Base-by-base conservation (phyloP, 2,797 vertebrate genomes). In the Scolopax bukidnonensis region DNA sequence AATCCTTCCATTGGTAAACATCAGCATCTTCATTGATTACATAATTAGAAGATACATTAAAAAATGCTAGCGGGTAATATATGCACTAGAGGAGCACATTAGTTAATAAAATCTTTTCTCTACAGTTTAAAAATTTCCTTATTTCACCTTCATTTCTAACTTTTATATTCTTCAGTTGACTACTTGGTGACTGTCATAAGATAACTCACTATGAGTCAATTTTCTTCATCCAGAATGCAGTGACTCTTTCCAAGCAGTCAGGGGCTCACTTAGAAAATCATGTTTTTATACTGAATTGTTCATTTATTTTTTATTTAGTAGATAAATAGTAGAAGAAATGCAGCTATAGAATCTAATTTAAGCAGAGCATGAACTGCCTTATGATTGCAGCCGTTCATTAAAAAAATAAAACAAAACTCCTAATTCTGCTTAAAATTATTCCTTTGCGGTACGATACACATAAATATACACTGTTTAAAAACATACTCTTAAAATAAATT, bases 311-410 rank as follows among this genome's bases (percentile, higher is more conserved):
- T 95, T 86, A 94, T 89, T 97, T 95, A 93, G 89, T 86, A 88
- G 93, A 96, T 89, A 96, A 95, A 97, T 80, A 91, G 91, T 73
- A 53, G 87, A 90, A 96, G 96, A 97, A 96, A 95, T 64, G 89
- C 96, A 96, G 96, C 94, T 94, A 89, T 53, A 88, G 95, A 95
- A 96, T 95, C 94, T 95, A 97, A 97, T 97, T 97, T 97, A 97
- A 97, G 84, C 78, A 93, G 91, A 94, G 76, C 76, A 95, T 89
- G 87, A 90, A 94, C 73, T 82, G 78, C 61, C 53, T 94, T 84
- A 70, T 94, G 92, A 97, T 95, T 97, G 94, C 95, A 96, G 88
- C 57, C 64, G 56, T 95, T 97, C 94, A 92, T 95, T 96, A 83
- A 81, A 95, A 97, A 97, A 96, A 84, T 92, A 97, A 96, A 91